Evolutionary conservation across 1,140 invertebrate genomes (phyloP), one percentile per base, ranked within the genome.

Genomic region (Scaptodrosophila lebanonensis): DNA sequence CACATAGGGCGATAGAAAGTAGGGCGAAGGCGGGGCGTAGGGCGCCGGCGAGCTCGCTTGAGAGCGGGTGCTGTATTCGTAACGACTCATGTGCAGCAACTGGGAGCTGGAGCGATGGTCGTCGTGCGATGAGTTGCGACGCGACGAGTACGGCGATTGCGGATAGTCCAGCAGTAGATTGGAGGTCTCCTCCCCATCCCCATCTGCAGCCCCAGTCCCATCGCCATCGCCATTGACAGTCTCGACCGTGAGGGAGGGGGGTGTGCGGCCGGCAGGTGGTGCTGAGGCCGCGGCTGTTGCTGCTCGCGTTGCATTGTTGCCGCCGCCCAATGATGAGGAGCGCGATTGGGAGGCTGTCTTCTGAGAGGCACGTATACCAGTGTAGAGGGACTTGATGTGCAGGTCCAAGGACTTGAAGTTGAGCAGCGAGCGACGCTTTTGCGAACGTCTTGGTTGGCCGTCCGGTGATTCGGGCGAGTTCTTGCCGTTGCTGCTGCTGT

Each of bases 401-500:
- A 85, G 85, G 42, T 87, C 85, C 18, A 87, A 66, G 6, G 85
- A 86, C 52, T 85, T 84, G 39, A 87, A 86, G 16, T 79, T 85
- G 27, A 87, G 75, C 43, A 87, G 17, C 5, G 85, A 86, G 29
- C 77, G 76, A 17, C 83, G 77, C 11, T 83, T 83, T 13, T 63
- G 82, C n/a, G 22, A 33, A n/a, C n/a, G n/a, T 27, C 12, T 48
- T 13, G 2, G 33, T 33, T 52, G 29, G 12, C 42, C 36, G 32
- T 40, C 20, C 25, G 40, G 25, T 25, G 3, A 3, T 4, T 25
- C 22, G 22, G 22, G 22, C 8, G 22, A 25, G 22, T 58, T 58
- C 7, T 50, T 59, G 25, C 1, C n/a, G 43, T 48, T 12, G 32
- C 9, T 8, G n/a, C n/a, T n/a, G n/a, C n/a, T 38, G 35, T 38